Base-by-base conservation (phyloP, 2,113 vertebrate species). In the Poecilia latipinna region DNA sequence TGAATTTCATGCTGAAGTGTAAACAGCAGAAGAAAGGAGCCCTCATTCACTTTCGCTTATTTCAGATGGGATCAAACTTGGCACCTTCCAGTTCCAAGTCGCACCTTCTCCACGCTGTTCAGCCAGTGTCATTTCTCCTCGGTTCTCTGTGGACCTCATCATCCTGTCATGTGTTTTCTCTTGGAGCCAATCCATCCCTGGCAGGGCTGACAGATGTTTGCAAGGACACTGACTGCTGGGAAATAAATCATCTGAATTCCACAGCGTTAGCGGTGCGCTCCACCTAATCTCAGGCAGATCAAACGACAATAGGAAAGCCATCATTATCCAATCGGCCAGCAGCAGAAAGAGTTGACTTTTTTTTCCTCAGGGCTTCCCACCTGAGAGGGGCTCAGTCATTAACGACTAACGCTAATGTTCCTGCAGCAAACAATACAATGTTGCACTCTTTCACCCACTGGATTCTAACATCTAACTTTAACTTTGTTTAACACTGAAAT, bases 251-350 rank as follows among this genome's bases (percentile, higher is more conserved):
- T 73, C 61, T 67, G 77, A 81, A 86, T 61, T 68, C 68, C 37
- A 33, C 54, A 63, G 68, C 75, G 57, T 73, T 78, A 80, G 78
- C 64, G 68, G 57, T 17, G 48, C 61, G 48, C 67, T 74, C 68
- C 32, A 51, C 78, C 77, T 68, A 68, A 85, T 85, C 82, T 79
- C 62, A 75, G 68, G 66, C 62, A 74, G 68, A 86, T 86, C 66
- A 86, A 85, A 79, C 32, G 61, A 57, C 80, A 68, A 79, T 81
- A 33, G 66, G 78, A 83, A 81, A 79, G 64, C 60, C 77, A 75
- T 86, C 72, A 79, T 84, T 33, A 39, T 31, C 67, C 33, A 68
- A 68, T 75, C 22, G 57, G 70, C 61, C 51, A 28, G 48, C 19
- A 13, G 70, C 70, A 24, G 31, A 26, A 44, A 54, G 61, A 61